These are phyloP conservation scores for Triplophysa rosa DNA, from an alignment of 2,113 vertebrate species.

Conservation along the genomic window DNA sequence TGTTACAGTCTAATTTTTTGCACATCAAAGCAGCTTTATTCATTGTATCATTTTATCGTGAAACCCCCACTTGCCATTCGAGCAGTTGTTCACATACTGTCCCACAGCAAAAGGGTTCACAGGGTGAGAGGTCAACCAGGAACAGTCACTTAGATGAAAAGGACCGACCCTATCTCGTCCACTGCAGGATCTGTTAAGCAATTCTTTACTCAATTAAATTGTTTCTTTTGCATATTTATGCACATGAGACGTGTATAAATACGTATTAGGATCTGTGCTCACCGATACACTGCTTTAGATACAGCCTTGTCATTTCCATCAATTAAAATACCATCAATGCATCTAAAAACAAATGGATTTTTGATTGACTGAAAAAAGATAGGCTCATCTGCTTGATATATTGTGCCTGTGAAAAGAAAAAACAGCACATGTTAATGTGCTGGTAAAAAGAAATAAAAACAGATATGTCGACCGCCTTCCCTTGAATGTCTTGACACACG, in stretches of 20 bases:
- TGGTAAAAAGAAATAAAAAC: constrained; percentile 56
- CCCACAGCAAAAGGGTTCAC: constrained; percentile 87
- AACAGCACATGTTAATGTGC: constrained; percentile 76
- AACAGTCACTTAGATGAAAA: constrained; percentile 80
- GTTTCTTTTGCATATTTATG: not conserved
- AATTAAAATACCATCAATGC: constrained; percentile 87
- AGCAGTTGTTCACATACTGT: constrained; percentile 95
- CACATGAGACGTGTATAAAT: not conserved
- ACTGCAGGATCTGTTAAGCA: constrained; percentile 82
- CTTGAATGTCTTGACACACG: too few species aligned
- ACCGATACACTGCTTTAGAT: constrained; percentile 88
- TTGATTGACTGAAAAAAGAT: constrained; percentile 92
- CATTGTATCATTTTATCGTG: not conserved
- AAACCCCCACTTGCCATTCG: constrained; percentile 71
- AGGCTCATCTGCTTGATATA: constrained; percentile 89
- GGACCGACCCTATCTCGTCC: constrained; percentile 85
- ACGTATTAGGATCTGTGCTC: constrained; percentile 42
- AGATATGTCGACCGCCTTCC: too few species aligned
- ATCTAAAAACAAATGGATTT: constrained; percentile 93
- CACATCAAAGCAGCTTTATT: not conserved
- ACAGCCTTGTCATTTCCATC: constrained; percentile 92
- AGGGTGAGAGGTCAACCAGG: constrained; percentile 80
- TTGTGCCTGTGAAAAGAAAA: constrained; percentile 73
- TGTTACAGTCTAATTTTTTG: not conserved
- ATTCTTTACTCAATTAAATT: not conserved